Evolutionary conservation across 2,888 invertebrate genomes (phyloP).

Genomic region (Embidobia sp.): DNA sequence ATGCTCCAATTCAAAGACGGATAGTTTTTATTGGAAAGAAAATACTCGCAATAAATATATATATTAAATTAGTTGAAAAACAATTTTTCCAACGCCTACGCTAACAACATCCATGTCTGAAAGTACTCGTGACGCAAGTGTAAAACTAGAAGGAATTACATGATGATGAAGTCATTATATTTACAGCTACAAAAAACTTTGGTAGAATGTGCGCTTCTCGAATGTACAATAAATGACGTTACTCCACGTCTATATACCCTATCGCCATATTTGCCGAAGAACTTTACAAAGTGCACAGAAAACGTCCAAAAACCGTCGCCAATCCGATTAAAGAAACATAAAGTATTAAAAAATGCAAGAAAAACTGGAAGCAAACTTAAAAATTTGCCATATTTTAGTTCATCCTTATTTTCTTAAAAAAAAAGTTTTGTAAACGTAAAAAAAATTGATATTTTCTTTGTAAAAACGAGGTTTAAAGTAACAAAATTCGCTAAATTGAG

Average conservation of each 20-base stretch:
- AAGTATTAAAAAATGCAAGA: too few relatives aligned
- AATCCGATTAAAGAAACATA: too few relatives aligned
- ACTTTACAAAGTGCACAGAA: too few relatives aligned
- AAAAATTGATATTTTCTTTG: too few relatives aligned
- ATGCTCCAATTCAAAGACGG: neutral
- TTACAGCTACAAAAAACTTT: conserved; percentile 42
- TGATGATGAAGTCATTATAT: neutral
- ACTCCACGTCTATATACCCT: neutral
- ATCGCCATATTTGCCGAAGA: neutral
- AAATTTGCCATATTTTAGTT: too few relatives aligned
- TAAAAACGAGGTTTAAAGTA: too few relatives aligned
- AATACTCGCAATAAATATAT: conserved; percentile 32
- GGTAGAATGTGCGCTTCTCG: conserved; percentile 42
- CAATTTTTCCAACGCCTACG: conserved; percentile 8
- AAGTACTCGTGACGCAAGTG: conserved; percentile 1
- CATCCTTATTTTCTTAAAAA: too few relatives aligned
- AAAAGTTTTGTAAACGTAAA: too few relatives aligned
- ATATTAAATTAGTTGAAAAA: conserved; percentile 23
- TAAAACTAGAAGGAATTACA: conserved; percentile 29
- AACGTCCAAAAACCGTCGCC: too few relatives aligned
- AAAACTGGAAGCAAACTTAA: too few relatives aligned
- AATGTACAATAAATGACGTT: conserved; percentile 35
- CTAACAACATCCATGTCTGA: conserved; percentile 5
- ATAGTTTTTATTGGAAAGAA: conserved; percentile 28
- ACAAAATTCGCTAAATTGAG: too few relatives aligned